phyloP scores from a whole-genome alignment of 2,888 invertebrate species.

The Oscheius sp. region DNA sequence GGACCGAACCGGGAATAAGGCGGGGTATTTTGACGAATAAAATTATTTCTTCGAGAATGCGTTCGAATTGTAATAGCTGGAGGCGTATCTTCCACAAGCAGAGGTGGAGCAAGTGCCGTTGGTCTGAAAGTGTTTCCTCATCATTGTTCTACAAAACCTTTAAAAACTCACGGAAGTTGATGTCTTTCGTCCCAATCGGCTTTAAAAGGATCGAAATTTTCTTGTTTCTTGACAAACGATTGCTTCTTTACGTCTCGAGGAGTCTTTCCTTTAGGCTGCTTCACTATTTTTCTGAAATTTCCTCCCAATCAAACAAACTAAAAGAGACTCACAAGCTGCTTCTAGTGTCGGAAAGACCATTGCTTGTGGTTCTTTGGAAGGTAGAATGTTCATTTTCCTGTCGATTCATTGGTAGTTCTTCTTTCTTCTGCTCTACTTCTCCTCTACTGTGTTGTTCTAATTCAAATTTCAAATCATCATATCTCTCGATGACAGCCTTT shows the following conservation, averaged over 20 bases:
- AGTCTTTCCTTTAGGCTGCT: conserved; percentile 13
- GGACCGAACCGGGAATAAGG: neutral
- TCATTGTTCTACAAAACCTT: neutral
- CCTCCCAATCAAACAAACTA: neutral
- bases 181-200: conserved; percentile 22
- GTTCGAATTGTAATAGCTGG: neutral
- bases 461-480: conserved; percentile 6
- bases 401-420: neutral
- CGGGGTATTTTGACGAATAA: neutral
- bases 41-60: neutral
- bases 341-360: conserved; percentile 18
- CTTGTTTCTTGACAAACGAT: neutral
- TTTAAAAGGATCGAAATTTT: conserved; percentile 6
- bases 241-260: conserved; percentile 20
- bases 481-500: neutral
- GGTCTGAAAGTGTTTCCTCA: neutral
- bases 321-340: conserved; percentile 24
- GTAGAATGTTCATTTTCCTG: neutral
- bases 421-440: no score
- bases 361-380: conserved; percentile 16
- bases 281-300: conserved; percentile 20
- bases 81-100: neutral
- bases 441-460: neutral
- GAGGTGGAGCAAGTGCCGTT: neutral
- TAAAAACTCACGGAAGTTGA: no score